Conservation (phyloP, 2,113 vertebrate species). For the Hippocampus barbouri region DNA sequence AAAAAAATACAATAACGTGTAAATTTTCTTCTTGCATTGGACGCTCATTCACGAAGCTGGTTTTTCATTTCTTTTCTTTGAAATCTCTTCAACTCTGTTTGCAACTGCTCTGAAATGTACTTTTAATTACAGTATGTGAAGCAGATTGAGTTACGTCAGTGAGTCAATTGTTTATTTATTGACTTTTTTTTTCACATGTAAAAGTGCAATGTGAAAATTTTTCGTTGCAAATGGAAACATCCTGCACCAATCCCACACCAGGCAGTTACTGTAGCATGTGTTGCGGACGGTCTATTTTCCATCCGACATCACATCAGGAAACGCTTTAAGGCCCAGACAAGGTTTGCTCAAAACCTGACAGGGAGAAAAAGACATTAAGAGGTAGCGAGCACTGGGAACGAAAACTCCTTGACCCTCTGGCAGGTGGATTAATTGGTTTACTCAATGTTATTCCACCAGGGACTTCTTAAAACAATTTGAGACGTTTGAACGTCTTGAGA, state of each 20-base stretch:
- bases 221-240: constrained; percentile 41
- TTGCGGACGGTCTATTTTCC: constrained; percentile 26
- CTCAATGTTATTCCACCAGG: constrained; percentile 65
- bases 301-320: constrained; percentile 21
- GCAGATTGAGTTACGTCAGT: no score
- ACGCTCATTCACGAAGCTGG: no score
- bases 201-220: no score
- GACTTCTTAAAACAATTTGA: constrained; percentile 68
- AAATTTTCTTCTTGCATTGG: no score
- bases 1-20: no score
- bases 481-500: constrained; percentile 59
- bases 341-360: constrained; percentile 38
- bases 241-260: constrained; percentile 7
- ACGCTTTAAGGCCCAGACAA: constrained; percentile 28
- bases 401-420: constrained; percentile 59
- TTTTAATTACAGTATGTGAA: no score
- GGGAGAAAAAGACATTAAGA: constrained; percentile 44
- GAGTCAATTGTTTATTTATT: no score
- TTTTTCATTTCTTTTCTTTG: no score
- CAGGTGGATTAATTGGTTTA: constrained; percentile 74
- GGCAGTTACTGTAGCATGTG: constrained; percentile 23
- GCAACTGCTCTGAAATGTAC: no score
- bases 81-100: no score
- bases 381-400: constrained; percentile 44
- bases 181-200: no score